Conservation (phyloP, 2,888 invertebrate species). For the Drosophila maculinotata region DNA sequence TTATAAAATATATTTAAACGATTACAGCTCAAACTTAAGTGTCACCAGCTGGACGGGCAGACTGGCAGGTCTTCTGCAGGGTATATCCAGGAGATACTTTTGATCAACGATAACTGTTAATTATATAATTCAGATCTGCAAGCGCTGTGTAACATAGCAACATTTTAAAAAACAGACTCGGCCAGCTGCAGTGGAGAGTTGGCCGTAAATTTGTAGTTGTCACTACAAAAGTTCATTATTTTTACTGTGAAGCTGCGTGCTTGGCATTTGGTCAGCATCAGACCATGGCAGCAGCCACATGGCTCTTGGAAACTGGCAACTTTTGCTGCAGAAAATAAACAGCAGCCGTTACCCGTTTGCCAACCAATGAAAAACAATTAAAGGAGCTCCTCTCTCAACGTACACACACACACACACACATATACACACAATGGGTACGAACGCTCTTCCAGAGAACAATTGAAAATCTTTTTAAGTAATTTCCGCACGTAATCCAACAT, state of each 20-base stretch:
- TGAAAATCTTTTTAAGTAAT: conserved; percentile 83
- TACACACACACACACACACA: conserved; percentile 15
- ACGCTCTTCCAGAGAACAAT: conserved; percentile 53
- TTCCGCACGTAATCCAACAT: conserved; percentile 82
- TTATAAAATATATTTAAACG: too few relatives aligned
- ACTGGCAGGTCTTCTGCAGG: too few relatives aligned
- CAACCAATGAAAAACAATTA: conserved; percentile 47
- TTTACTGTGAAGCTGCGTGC: conserved; percentile 38
- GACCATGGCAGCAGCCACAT: conserved; percentile 28
- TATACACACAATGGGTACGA: conserved; percentile 6
- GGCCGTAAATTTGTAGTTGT: conserved; percentile 69
- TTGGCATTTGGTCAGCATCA: conserved; percentile 29
- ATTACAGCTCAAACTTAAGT: too few relatives aligned
- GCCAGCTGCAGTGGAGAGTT: conserved; percentile 12
- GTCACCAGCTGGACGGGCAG: too few relatives aligned
- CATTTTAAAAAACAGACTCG: conserved; percentile 6
- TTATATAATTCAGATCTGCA: conserved; percentile 1
- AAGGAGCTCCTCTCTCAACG: conserved; percentile 8
- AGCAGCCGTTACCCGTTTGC: conserved; percentile 63
- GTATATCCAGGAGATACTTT: too few relatives aligned
- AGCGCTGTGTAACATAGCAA: background rate
- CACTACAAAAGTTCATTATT: conserved; percentile 74
- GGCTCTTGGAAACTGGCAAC: conserved; percentile 31
- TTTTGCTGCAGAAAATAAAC: conserved; percentile 67
- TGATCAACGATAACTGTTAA: background rate